These are phyloP conservation scores for Myopa testacea DNA, from an alignment of 2,888 invertebrate species.

Conservation along the genomic window DNA sequence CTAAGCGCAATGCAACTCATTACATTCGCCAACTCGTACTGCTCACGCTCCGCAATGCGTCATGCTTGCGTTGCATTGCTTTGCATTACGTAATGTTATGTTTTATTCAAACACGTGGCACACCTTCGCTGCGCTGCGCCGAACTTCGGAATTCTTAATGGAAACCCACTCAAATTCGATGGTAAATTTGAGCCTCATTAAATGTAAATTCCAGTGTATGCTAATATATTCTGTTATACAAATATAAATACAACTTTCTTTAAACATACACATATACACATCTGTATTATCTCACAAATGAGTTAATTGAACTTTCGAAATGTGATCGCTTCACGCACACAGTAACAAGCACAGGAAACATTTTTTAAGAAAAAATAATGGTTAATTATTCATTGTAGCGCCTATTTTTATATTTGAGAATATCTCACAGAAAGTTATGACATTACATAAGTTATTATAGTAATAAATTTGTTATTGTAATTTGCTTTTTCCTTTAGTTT, in stretches of 20 bases:
- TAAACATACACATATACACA: neutral
- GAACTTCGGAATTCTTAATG: neutral
- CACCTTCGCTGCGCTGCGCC: neutral
- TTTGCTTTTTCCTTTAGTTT: no score
- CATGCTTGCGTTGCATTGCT: neutral
- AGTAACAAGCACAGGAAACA: no score
- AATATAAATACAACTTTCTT: neutral
- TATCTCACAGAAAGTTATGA: no score
- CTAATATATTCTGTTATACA: neutral
- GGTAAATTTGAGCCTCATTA: neutral
- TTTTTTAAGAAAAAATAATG: no score
- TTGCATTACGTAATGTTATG: constrained; percentile 6
- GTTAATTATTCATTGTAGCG: no score
- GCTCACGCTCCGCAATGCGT: neutral
- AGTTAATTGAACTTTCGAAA: no score
- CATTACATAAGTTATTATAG: no score
- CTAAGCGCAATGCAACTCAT: constrained; percentile 3
- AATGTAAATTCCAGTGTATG: neutral
- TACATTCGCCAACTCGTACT: neutral
- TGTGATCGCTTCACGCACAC: no score
- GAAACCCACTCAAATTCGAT: neutral
- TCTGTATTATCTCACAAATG: neutral
- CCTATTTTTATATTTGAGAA: no score
- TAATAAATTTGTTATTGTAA: no score
- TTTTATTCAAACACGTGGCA: constrained; percentile 9